Base-by-base conservation (phyloP, 2,888 invertebrate genomes). In the Chrysopilus asiliformis region DNA sequence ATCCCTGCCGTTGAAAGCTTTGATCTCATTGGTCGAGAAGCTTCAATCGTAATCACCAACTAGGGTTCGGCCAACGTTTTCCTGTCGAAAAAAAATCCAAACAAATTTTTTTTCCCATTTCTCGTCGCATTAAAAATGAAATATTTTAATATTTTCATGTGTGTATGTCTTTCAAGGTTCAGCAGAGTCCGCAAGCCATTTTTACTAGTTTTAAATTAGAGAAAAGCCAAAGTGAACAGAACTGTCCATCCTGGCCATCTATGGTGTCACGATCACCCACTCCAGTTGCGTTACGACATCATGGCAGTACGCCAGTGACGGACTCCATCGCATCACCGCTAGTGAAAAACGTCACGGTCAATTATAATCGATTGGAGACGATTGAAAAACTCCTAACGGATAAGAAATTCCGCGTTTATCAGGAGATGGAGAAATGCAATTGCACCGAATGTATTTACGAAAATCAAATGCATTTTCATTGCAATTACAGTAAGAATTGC, bases 191-290 rank as follows among this genome's bases (percentile, higher is more conserved):
- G 0, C 85, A 90, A 62, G 90, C 90, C 2, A 86, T 90, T 47
- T 91, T 90, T 58, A 89, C 90, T 13, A 89, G 87, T 48, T 91
- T 91, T 59, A 91, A 91, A 57, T 68, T 91, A 43, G 89, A 90
- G 13, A 89, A 87, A 64, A 64, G 64, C 48, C 13, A 19, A 4
- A 33, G 31, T 26, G 39, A 43, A 12, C 31, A 29, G 10, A 4
- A 67, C 70, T 8, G 45, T 42, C 9, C 36, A 37, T 27, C 36
- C 12, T 26, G 9, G n/a, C 7, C 26, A 26, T n/a, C 7, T n/a
- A n/a, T n/a, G n/a, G 26, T 5, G 12, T 26, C 26, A 14, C 9
- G 13, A 22, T n/a, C 32, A 13, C 22, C 32, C 13, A 33, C 8
- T 9, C 14, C 8, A 5, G 19, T 22, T 7, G 22, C 22, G 7